Base-by-base conservation (phyloP, 2,797 vertebrate genomes). In the Amphiprion clarkii region DNA sequence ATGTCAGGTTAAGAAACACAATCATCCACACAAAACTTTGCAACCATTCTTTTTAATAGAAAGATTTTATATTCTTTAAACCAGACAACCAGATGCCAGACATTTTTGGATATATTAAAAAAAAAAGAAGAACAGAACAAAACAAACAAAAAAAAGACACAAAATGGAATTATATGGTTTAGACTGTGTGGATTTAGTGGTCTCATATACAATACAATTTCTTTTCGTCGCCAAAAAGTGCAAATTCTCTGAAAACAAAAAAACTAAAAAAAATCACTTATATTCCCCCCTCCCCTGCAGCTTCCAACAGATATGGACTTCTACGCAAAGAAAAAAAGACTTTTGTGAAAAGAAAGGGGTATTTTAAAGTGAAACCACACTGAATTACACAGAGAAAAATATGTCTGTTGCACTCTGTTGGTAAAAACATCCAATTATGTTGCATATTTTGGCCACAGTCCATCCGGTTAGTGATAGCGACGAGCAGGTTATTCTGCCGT, bases 121-220 rank as follows among this genome's bases (percentile, higher is more conserved):
- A 88, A 89, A 78, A 77, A 61, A 85, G 68, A 70, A 83, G 74
- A 83, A 12, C 81, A 87, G 56, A 92, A 81, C 65, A 92, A 59
- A 72, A 78, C 79, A 85, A 72, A 87, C 74, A 74, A 87, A 82
- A 90, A 79, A 85, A 91, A 83, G 83, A 93, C 90, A 93, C 89
- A 92, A 93, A 93, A 93, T 94, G 93, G 93, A 95, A 94, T 95
- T 93, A 93, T 89, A 95, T 93, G 92, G 91, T 94, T 95, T 94
- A 92, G 93, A 95, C 92, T 89, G 91, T 94, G 94, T 94, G 93
- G 90, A 94, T 95, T 95, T 95, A 95, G 95, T 95, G 95, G 95
- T 95, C 94, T 95, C 95, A 91, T 93, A 89, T 94, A 95, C 93
- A 95, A 93, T 92, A 94, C 90, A 92, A 93, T 94, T 94, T 92